These are phyloP conservation scores for Cetoscarus ocellatus DNA, from an alignment of 2,797 vertebrate species.

Conservation along the genomic window DNA sequence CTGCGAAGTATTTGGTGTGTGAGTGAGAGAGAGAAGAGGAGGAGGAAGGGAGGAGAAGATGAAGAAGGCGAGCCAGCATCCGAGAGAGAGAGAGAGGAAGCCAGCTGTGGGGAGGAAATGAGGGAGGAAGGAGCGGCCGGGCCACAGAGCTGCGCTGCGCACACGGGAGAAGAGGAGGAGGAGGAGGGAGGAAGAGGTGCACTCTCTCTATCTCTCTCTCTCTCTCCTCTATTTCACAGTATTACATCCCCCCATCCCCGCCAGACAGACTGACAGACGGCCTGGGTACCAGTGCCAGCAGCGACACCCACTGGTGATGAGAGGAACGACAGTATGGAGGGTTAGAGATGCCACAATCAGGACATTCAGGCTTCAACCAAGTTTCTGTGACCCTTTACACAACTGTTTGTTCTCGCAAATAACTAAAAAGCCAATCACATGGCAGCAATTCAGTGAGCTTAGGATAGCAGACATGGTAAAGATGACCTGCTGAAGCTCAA, in stretches of 20 bases:
- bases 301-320: constrained; percentile 76
- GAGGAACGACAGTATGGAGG: constrained; percentile 4
- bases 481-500: no score
- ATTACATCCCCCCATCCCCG: constrained; percentile 55
- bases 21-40: constrained; percentile 19
- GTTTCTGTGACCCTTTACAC: no score
- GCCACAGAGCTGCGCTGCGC: constrained; percentile 83
- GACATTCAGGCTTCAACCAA: no score
- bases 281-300: constrained; percentile 65
- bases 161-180: constrained; percentile 79
- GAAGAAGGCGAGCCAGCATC: constrained; percentile 69
- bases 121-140: constrained; percentile 77
- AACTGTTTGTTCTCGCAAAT: no score
- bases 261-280: constrained; percentile 71
- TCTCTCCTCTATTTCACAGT: constrained; percentile 53
- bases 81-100: constrained; percentile 54
- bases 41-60: not conserved
- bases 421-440: no score
- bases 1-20: constrained; percentile 57
- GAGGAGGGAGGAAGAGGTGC: constrained; percentile 70
- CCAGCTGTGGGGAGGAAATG: constrained; percentile 68
- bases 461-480: no score
- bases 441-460: no score
- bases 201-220: constrained; percentile 43
- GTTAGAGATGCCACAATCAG: constrained; percentile 11